These are phyloP conservation scores for Daboia siamensis DNA, from an alignment of 2,113 vertebrate species.

Conservation along the genomic window DNA sequence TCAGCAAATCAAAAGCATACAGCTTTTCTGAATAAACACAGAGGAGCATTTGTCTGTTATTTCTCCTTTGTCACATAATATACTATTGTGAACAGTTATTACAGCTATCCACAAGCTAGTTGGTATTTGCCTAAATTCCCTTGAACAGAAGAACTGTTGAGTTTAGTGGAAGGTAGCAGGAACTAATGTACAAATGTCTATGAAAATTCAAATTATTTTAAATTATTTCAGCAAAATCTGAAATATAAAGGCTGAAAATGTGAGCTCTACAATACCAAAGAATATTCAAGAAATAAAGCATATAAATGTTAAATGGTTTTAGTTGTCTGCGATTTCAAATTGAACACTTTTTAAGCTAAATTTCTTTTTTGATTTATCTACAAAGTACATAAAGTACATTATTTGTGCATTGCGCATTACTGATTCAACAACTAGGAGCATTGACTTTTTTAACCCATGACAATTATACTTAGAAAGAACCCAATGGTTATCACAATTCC, in stretches of 20 bases:
- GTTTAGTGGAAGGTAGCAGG: background rate
- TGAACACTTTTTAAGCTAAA: background rate
- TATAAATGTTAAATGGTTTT: background rate
- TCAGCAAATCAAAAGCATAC: background rate
- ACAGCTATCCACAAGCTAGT: background rate
- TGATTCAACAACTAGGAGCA: background rate
- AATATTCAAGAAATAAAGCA: background rate
- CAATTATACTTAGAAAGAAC: background rate
- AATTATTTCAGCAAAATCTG: background rate
- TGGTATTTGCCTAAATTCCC: conserved; percentile 4
- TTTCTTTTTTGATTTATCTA: background rate
- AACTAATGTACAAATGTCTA: background rate
- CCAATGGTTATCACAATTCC: background rate
- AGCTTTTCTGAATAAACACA: background rate
- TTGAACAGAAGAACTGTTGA: background rate
- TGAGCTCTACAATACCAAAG: background rate
- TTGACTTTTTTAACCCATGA: background rate
- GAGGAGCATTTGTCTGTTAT: background rate
- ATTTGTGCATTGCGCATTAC: background rate
- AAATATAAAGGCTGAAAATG: background rate
- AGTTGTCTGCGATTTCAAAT: background rate
- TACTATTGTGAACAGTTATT: background rate
- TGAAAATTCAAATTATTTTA: background rate
- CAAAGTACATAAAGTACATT: background rate
- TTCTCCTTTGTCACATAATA: background rate